Percentiles rank a stretch among this genome's conserved stretches.
These are phyloP conservation scores for Telmatherina bonti DNA, from an alignment of 2,797 vertebrate genomes.

Conservation along the genomic window DNA sequence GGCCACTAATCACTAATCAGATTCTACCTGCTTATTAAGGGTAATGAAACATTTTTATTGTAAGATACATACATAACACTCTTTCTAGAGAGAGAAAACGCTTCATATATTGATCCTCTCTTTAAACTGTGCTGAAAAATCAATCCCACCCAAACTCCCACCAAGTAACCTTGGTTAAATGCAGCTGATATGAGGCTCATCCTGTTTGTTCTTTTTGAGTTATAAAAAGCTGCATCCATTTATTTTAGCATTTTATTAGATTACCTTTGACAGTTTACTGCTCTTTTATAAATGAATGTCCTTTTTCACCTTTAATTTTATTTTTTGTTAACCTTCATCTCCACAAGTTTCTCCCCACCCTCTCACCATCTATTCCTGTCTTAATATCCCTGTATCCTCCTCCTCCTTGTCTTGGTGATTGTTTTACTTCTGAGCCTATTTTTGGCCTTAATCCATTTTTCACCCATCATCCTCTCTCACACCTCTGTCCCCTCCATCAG, in stretches of 20 bases:
- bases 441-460: constrained; percentile 58
- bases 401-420: constrained; percentile 26
- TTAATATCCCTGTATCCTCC: constrained; percentile 39
- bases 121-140: background rate
- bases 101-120: background rate
- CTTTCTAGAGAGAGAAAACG: background rate
- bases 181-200: background rate
- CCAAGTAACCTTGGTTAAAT: background rate
- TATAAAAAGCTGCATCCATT: background rate
- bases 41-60: constrained; percentile 17
- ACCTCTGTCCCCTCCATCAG: constrained; percentile 59
- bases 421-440: constrained; percentile 36
- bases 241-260: background rate
- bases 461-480: constrained; percentile 36
- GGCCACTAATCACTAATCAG: background rate
- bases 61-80: background rate
- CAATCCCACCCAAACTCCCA: background rate
- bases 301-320: too few species aligned
- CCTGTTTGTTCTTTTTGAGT: too few species aligned
- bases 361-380: constrained; percentile 1
- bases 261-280: constrained; percentile 10
- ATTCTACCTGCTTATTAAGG: constrained; percentile 9
- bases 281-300: too few species aligned
- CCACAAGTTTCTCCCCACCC: background rate
- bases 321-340: constrained; percentile 18